These are phyloP conservation scores for Cranoglanis bouderius DNA, from an alignment of 2,113 vertebrate genomes.

Conservation along the genomic window DNA sequence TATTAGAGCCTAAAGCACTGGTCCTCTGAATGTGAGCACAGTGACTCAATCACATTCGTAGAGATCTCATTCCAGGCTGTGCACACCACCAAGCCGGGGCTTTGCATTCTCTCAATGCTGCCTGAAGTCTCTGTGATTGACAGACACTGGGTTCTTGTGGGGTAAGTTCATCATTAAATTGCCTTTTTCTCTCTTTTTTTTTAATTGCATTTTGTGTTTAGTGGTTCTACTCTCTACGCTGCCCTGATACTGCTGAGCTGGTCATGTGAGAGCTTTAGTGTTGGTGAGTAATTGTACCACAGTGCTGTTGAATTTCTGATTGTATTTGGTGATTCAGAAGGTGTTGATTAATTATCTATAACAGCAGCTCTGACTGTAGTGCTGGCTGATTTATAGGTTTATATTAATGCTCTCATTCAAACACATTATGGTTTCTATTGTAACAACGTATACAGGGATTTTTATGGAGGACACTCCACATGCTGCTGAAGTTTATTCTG, in stretches of 20 bases:
- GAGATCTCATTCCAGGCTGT: conserved; percentile 53
- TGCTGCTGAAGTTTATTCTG: not conserved
- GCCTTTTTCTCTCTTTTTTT: conserved; percentile 47
- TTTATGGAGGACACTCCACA: not conserved
- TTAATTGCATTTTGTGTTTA: conserved; percentile 14
- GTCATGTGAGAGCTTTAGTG: conserved; percentile 8
- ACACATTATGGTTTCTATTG: not conserved
- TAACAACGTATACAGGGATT: not conserved
- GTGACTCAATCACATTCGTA: conserved; percentile 54
- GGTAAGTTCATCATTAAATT: conserved; percentile 68
- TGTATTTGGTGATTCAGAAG: not conserved
- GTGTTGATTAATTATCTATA: not conserved
- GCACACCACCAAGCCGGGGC: conserved; percentile 25
- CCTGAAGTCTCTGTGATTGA: conserved; percentile 62
- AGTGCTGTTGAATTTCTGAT: not conserved
- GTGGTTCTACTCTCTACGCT: conserved; percentile 10
- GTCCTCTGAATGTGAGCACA: conserved; percentile 47
- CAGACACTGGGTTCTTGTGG: conserved; percentile 64
- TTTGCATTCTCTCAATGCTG: conserved; percentile 24
- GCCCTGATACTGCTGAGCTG: conserved; percentile 37
- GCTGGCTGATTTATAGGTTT: not conserved
- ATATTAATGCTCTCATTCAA: not conserved
- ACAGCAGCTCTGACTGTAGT: not conserved
- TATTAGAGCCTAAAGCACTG: conserved; percentile 51
- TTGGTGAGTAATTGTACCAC: not conserved